phyloP scores from a whole-genome alignment of 2,888 invertebrate genomes.

The Ophonus ardosiacus region DNA sequence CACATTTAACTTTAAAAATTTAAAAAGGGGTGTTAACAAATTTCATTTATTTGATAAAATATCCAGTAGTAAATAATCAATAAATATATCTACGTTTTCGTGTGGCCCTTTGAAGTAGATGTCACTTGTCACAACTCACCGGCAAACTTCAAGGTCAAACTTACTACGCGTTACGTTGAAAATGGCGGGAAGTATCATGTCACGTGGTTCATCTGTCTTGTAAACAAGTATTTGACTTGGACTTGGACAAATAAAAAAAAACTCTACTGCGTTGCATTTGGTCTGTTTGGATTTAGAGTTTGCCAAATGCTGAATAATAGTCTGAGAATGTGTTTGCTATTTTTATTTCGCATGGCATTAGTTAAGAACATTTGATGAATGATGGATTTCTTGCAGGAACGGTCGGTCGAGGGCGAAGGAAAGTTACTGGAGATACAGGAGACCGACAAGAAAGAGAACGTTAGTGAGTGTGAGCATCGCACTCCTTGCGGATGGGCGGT shows the following conservation, averaged over 20 bases:
- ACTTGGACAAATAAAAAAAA: slow-evolving; percentile 50
- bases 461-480: slow-evolving; percentile 50
- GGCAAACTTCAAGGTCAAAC: slow-evolving; percentile 54
- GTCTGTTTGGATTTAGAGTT: slow-evolving; percentile 20
- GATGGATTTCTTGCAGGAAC: slow-evolving; percentile 45
- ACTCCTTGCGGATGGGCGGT: slow-evolving; percentile 82
- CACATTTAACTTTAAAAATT: no score
- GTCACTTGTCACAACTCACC: not conserved
- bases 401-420: slow-evolving; percentile 19
- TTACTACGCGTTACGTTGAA: slow-evolving; percentile 57
- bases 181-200: slow-evolving; percentile 54
- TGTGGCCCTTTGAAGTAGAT: not conserved
- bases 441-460: slow-evolving; percentile 58
- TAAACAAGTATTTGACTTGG: slow-evolving; percentile 55
- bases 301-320: slow-evolving; percentile 58
- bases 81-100: not conserved
- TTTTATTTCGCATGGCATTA: slow-evolving; percentile 28
- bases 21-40: no score
- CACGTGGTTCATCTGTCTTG: slow-evolving; percentile 48
- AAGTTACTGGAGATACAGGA: not conserved
- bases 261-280: slow-evolving; percentile 58
- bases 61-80: not conserved
- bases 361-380: slow-evolving; percentile 19
- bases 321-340: slow-evolving; percentile 55
- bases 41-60: no score